Evolutionary conservation across 2,113 vertebrate genomes (phyloP).

Genomic region (Tachuris rubrigastra): DNA sequence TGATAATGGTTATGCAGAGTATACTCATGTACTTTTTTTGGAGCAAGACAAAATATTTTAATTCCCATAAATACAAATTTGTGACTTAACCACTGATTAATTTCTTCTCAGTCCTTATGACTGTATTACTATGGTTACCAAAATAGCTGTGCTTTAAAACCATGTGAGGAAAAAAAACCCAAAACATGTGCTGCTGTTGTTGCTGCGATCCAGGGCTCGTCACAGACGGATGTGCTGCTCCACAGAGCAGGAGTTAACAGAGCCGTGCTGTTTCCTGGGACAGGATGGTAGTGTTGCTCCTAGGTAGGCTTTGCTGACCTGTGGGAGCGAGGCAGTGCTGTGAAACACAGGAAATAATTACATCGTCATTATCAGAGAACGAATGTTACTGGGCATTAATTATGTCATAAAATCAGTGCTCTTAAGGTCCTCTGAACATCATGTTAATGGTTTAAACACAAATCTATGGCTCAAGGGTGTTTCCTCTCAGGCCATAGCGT

Average conservation of each 20-base stretch:
- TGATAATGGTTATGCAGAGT: background rate
- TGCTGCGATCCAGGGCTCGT: background rate
- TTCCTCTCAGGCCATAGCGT: background rate
- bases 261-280: background rate
- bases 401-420: background rate
- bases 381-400: background rate
- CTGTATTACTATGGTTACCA: background rate
- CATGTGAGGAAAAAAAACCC: background rate
- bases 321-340: rapidly evolving
- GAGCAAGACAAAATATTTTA: background rate
- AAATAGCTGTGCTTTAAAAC: background rate
- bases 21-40: background rate
- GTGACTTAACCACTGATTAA: background rate
- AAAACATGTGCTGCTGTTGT: rapidly evolving
- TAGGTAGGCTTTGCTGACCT: background rate
- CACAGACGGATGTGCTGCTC: background rate
- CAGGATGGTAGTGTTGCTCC: background rate
- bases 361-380: background rate
- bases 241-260: background rate
- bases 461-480: background rate
- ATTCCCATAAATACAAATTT: background rate
- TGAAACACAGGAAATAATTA: background rate
- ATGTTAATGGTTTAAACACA: background rate
- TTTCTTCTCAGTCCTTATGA: background rate
- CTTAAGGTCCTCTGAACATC: background rate